A percentile compares a stretch with the other conserved stretches of the same genome.
Evolutionary conservation across 2,113 vertebrate species (phyloP).

Genomic region (Oryzias woworae): DNA sequence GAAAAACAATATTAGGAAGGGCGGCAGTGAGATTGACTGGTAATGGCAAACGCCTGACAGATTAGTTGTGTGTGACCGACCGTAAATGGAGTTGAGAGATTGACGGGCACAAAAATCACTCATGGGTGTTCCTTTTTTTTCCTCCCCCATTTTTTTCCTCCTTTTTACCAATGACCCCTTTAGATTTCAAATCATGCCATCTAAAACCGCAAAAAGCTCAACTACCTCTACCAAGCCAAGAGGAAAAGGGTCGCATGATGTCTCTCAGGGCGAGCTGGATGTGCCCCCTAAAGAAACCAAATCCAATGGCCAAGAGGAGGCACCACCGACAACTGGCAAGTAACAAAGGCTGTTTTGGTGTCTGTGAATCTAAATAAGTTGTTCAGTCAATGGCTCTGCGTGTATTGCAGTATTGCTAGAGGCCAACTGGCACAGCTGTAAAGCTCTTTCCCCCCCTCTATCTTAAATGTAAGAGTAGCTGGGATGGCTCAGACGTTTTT

Average conservation of each 20-base stretch:
- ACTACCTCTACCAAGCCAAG: conserved; percentile 72
- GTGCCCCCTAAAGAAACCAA: conserved; percentile 72
- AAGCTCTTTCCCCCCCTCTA: conserved; percentile 29
- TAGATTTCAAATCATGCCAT: conserved; percentile 80
- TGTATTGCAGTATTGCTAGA: conserved; percentile 46
- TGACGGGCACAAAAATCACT: conserved; percentile 59
- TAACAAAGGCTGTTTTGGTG: conserved; percentile 75
- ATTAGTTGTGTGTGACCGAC: conserved; percentile 56
- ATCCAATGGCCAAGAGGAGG: conserved; percentile 69
- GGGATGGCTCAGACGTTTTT: conserved; percentile 39
- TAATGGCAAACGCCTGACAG: conserved; percentile 55
- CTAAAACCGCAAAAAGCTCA: conserved; percentile 82
- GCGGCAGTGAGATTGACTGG: conserved; percentile 48
- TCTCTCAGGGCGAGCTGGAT: conserved; percentile 77
- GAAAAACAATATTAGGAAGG: conserved; percentile 21
- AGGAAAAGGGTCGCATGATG: conserved; percentile 80
- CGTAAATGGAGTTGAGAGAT: conserved; percentile 54
- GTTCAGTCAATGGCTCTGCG: conserved; percentile 62
- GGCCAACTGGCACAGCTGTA: conserved; percentile 55
- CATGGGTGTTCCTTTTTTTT: conserved; percentile 46
- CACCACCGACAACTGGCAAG: conserved; percentile 75
- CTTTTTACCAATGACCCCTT: conserved; percentile 46
- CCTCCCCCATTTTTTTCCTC: background rate
- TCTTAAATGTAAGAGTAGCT: conserved; percentile 51
- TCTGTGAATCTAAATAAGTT: conserved; percentile 72